phyloP scores from a whole-genome alignment of 1,140 invertebrate genomes.

The Pseudomyrmex concolor region DNA sequence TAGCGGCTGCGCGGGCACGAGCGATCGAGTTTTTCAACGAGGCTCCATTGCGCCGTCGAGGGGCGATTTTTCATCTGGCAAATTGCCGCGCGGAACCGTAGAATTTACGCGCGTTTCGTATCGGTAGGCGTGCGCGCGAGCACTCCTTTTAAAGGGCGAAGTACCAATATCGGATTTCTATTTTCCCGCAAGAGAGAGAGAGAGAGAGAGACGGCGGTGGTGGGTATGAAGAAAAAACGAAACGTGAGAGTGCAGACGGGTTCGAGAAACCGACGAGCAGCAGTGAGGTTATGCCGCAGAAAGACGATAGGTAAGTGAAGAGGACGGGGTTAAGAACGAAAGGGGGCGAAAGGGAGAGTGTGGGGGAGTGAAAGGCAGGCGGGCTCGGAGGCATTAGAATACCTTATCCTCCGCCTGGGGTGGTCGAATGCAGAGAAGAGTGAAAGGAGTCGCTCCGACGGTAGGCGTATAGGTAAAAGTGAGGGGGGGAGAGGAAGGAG shows the following conservation, averaged over 20 bases:
- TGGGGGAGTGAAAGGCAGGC: slow-evolving; percentile 53
- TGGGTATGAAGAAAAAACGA: slow-evolving; percentile 41
- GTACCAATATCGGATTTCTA: slow-evolving; percentile 80
- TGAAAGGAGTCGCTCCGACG: slow-evolving; percentile 72
- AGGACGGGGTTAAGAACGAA: slow-evolving; percentile 53
- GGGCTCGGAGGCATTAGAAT: slow-evolving; percentile 77
- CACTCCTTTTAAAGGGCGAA: slow-evolving; percentile 72
- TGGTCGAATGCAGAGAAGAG: slow-evolving; percentile 69
- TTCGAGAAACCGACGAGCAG: slow-evolving; percentile 39
- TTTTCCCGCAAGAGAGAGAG: slow-evolving; percentile 67
- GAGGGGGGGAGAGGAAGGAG: slow-evolving; percentile 45
- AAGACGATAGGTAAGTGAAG: slow-evolving; percentile 20
- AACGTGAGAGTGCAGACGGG: slow-evolving; percentile 12
- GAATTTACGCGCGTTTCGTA: slow-evolving; percentile 66
- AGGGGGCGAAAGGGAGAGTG: slow-evolving; percentile 24
- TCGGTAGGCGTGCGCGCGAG: slow-evolving; percentile 31
- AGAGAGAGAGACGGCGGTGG: background rate
- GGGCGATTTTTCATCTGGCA: slow-evolving; percentile 57
- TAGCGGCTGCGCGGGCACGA: slow-evolving; percentile 30
- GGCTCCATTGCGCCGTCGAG: slow-evolving; percentile 53
- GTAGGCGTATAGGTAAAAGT: slow-evolving; percentile 40
- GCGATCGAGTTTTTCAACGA: slow-evolving; percentile 56
- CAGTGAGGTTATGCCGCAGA: slow-evolving; percentile 30
- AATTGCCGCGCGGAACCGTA: slow-evolving; percentile 56
- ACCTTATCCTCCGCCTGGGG: slow-evolving; percentile 71